Evolutionary conservation across 2,888 invertebrate genomes (phyloP).

Genomic region (Parnassius glacialis): DNA sequence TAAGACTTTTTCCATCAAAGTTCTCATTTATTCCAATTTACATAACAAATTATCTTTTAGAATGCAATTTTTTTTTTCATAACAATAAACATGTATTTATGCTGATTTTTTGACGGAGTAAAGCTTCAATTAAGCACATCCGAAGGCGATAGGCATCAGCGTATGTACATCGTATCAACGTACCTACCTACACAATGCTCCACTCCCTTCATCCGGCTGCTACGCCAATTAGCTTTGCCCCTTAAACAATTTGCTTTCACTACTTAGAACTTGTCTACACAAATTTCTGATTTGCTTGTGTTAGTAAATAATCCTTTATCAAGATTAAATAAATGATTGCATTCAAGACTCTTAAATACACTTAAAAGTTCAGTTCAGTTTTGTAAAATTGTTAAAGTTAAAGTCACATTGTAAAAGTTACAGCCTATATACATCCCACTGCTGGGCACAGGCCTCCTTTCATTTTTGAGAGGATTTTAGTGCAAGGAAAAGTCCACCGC

Average conservation of each 20-base stretch:
- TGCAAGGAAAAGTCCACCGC: no score
- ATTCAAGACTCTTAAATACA: background rate
- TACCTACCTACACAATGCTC: slow-evolving; percentile 17
- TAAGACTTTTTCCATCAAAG: no score
- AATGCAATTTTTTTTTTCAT: background rate
- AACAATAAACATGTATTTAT: background rate
- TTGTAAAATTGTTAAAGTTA: no score
- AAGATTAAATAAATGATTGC: background rate
- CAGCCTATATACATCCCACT: no score
- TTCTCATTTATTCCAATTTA: no score
- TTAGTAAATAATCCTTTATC: slow-evolving; percentile 6
- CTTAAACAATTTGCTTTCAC: slow-evolving; percentile 32
- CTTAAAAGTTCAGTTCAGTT: no score
- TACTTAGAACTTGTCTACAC: slow-evolving; percentile 19
- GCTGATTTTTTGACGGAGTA: slow-evolving; percentile 4
- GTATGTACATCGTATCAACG: slow-evolving; percentile 4
- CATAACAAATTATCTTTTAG: background rate
- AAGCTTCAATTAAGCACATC: slow-evolving; percentile 19
- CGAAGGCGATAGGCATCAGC: slow-evolving; percentile 21
- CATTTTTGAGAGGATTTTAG: no score
- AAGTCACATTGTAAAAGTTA: no score
- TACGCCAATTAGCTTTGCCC: slow-evolving; percentile 33
- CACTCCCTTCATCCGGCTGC: slow-evolving; percentile 19
- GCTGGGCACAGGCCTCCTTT: no score
- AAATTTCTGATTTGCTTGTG: slow-evolving; percentile 6